Conservation (phyloP, 2,113 vertebrate species). For the Pangasianodon gigas region DNA sequence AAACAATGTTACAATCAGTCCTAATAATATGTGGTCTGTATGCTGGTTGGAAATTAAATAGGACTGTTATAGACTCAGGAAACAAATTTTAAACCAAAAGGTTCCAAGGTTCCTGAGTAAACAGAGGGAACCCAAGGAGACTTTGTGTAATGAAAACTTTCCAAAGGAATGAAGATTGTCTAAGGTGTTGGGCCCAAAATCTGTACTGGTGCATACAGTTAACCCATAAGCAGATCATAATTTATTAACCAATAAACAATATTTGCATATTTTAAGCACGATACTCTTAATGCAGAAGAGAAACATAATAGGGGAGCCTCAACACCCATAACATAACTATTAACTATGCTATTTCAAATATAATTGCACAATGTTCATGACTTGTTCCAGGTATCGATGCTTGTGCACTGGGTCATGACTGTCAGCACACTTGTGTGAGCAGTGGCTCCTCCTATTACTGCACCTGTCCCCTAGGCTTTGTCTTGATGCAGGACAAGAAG, state of each 20-base stretch:
- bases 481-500: conserved; percentile 49
- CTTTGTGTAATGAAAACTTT: background rate
- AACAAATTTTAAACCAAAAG: background rate
- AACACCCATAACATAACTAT: background rate
- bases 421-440: conserved; percentile 51
- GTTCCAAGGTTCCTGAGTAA: background rate
- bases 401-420: conserved; percentile 50
- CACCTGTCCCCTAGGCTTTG: conserved; percentile 47
- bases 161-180: background rate
- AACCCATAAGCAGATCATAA: background rate
- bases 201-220: background rate
- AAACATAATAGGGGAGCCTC: background rate
- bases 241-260: background rate
- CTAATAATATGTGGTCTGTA: background rate
- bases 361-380: background rate
- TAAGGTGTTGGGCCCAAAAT: background rate
- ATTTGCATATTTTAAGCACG: background rate
- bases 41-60: background rate
- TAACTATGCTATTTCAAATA: background rate
- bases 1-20: background rate
- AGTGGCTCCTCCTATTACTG: conserved; percentile 50
- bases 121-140: background rate
- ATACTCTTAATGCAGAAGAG: background rate
- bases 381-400: conserved; percentile 48
- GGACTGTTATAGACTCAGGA: background rate